Percentiles rank a stretch among this genome's conserved stretches.
These are phyloP conservation scores for Siderastrea siderea DNA, from an alignment of 92 coral and sea anemone species.

Conservation along the genomic window DNA sequence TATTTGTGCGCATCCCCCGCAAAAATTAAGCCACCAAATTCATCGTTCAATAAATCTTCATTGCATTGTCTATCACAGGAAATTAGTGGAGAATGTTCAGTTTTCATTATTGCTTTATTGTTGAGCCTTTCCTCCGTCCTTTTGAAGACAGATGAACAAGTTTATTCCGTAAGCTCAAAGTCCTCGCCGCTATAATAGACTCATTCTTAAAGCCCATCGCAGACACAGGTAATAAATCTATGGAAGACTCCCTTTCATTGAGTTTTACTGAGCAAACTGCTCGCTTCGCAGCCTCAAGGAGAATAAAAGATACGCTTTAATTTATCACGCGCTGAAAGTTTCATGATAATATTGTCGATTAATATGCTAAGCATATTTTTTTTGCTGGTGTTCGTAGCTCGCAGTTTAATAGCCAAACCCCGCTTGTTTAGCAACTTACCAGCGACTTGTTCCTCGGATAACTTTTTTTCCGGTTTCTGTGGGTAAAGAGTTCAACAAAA, in stretches of 20 bases:
- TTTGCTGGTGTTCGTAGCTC: background rate
- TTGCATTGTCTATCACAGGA: background rate
- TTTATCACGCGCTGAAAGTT: background rate
- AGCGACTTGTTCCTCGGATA: conserved; percentile 75
- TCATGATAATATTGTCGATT: conserved; percentile 4
- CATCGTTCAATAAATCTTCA: background rate
- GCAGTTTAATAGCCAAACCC: background rate
- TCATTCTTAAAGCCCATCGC: background rate
- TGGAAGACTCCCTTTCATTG: background rate
- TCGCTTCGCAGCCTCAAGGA: background rate
- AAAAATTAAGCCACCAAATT: background rate
- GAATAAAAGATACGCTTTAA: background rate
- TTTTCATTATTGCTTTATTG: background rate
- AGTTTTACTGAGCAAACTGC: background rate
- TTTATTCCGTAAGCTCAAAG: background rate
- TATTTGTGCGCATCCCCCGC: background rate
- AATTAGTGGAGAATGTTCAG: background rate
- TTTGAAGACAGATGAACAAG: background rate
- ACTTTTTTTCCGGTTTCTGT: conserved; percentile 56
- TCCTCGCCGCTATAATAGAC: background rate
- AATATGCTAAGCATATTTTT: conserved; percentile 9
- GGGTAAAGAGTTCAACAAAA: conserved; percentile 28
- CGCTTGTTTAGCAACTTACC: conserved; percentile 48
- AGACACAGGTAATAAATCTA: background rate
- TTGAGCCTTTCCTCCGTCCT: background rate